Conservation (phyloP, 2,113 vertebrate species). For the Poeciliopsis turrubarensis region DNA sequence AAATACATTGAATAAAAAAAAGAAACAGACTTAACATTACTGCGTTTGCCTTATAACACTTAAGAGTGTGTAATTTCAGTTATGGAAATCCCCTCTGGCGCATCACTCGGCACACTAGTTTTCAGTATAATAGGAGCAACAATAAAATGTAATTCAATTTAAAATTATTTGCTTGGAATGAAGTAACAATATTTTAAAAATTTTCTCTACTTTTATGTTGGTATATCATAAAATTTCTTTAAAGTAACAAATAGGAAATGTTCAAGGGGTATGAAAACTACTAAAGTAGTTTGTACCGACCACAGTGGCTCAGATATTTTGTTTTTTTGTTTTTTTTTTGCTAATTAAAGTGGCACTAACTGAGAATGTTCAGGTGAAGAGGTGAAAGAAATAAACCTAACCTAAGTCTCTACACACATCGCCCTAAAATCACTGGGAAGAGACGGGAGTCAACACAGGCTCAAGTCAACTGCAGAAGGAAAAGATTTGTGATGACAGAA, state of each 20-base stretch:
- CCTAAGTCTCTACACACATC: conserved; percentile 47
- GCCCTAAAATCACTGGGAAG: conserved; percentile 45
- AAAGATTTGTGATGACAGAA: conserved; percentile 19
- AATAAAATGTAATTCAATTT: too few relatives aligned
- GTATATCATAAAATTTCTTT: neutral
- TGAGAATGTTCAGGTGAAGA: conserved; percentile 48
- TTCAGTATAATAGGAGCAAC: too few relatives aligned
- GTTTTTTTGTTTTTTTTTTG: conserved; percentile 47
- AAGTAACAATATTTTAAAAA: too few relatives aligned
- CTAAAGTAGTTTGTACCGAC: conserved; percentile 61
- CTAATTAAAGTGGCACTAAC: conserved; percentile 59
- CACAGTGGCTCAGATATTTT: conserved; percentile 72
- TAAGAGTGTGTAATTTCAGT: too few relatives aligned
- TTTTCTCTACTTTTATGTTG: too few relatives aligned
- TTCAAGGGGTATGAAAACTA: neutral
- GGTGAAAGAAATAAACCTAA: conserved; percentile 47
- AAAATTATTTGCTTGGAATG: too few relatives aligned
- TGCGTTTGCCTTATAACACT: too few relatives aligned
- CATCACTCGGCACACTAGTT: too few relatives aligned
- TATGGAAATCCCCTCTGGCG: too few relatives aligned
- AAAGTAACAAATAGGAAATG: neutral
- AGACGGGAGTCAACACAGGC: conserved; percentile 44
- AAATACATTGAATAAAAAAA: too few relatives aligned
- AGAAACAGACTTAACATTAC: too few relatives aligned
- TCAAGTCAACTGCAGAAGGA: conserved; percentile 30